phyloP scores from a whole-genome alignment of 2,113 vertebrate species.

The Arvicanthis niloticus region DNA sequence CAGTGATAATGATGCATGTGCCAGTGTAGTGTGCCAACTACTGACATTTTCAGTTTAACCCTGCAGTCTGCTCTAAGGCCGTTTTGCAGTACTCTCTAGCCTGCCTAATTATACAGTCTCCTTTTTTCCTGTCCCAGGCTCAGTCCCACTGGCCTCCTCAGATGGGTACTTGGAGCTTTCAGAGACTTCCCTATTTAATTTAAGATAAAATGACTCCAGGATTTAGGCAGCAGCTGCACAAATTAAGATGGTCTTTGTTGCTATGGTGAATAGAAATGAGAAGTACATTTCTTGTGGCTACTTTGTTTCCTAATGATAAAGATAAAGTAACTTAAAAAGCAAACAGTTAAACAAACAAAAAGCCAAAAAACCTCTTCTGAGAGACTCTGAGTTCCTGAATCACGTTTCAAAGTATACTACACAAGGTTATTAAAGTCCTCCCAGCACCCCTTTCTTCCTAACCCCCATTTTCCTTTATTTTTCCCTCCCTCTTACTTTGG shows the following conservation, averaged over 20 bases:
- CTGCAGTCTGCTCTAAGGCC: background rate
- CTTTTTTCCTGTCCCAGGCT: background rate
- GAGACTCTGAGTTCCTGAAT: background rate
- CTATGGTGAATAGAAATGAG: slow-evolving; percentile 30
- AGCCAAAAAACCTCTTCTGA: background rate
- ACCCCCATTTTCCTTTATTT: fast-evolving
- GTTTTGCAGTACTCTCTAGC: no score
- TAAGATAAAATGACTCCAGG: slow-evolving; percentile 15
- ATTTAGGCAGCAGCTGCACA: background rate
- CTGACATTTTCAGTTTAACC: background rate
- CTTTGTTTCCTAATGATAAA: background rate
- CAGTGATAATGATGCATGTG: background rate
- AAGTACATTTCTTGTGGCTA: background rate
- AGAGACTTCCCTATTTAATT: background rate
- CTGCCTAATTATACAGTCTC: background rate
- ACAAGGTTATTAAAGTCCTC: background rate
- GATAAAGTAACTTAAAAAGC: slow-evolving; percentile 21
- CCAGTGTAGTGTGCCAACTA: background rate
- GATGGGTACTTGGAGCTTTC: background rate
- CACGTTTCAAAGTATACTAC: background rate
- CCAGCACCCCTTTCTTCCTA: background rate
- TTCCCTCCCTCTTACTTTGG: background rate
- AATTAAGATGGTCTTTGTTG: slow-evolving; percentile 17
- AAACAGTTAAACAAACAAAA: no score
- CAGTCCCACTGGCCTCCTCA: background rate